Evolutionary conservation across 2,797 vertebrate genomes (phyloP).

Genomic region (Rhadinocentrus ornatus): DNA sequence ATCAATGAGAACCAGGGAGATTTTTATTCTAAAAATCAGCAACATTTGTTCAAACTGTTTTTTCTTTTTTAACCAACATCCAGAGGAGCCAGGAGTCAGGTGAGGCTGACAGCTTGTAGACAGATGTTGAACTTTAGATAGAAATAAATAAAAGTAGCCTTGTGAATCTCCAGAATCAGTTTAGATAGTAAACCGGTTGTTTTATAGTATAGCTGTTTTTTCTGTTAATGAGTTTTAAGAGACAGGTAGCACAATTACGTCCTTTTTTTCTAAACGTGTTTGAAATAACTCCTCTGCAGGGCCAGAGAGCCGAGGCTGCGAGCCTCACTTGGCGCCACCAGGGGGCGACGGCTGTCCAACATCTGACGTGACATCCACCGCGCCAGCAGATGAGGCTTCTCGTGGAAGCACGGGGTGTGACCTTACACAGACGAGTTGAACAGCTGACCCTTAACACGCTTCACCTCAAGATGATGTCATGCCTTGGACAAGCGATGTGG

Average conservation of each 20-base stretch:
- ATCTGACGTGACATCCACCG: conserved; percentile 76
- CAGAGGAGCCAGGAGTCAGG: conserved; percentile 22
- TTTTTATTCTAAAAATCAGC: not conserved
- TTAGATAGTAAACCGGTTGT: not conserved
- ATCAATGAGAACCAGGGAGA: not conserved
- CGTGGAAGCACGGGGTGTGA: conserved; percentile 28
- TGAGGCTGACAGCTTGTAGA: conserved; percentile 13
- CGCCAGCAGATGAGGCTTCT: not conserved
- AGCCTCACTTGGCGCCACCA: conserved; percentile 86
- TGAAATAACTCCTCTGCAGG: conserved; percentile 76
- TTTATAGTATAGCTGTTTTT: not conserved
- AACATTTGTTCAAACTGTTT: conserved; percentile 9
- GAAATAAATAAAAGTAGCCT: not conserved
- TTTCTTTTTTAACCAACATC: conserved; percentile 11
- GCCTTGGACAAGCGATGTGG: conserved; percentile 43
- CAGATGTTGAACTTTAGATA: not conserved
- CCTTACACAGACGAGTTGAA: conserved; percentile 24
- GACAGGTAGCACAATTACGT: not conserved
- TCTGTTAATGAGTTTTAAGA: not conserved
- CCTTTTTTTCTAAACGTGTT: not conserved
- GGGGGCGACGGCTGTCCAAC: conserved; percentile 88
- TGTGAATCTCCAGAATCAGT: not conserved
- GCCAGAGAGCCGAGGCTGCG: conserved; percentile 92
- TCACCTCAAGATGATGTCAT: conserved; percentile 46
- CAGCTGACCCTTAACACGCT: conserved; percentile 14